Percentiles rank a stretch among this genome's conserved stretches.
Evolutionary conservation across 2,797 vertebrate species (phyloP).

Genomic region (Chlorospingus flavigularis): DNA sequence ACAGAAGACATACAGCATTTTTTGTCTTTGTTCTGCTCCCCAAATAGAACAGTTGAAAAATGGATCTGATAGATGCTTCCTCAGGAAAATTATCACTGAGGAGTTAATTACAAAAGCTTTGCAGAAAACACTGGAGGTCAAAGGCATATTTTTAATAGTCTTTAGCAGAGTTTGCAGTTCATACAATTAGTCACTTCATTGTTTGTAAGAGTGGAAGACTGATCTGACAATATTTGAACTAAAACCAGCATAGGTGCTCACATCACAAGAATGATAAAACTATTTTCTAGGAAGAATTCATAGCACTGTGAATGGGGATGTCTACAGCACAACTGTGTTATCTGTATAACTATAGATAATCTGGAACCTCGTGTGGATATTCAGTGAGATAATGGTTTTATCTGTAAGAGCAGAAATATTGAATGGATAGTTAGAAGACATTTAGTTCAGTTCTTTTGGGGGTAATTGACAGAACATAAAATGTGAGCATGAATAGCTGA

Average conservation of each 20-base stretch:
- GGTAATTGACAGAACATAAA: background rate
- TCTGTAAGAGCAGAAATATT: background rate
- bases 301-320: background rate
- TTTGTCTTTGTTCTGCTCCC: background rate
- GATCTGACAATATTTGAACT: background rate
- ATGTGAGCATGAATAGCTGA: background rate
- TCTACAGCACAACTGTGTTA: background rate
- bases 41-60: background rate
- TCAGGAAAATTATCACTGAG: background rate
- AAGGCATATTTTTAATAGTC: background rate
- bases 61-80: background rate
- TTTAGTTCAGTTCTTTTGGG: background rate
- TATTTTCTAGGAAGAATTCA: background rate
- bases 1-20: background rate
- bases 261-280: background rate
- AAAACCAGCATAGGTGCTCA: background rate
- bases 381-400: background rate
- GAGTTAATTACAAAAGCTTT: background rate
- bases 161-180: background rate
- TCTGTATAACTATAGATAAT: background rate
- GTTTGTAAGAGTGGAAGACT: background rate
- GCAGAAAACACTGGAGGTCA: background rate
- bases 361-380: background rate
- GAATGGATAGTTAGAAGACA: background rate
- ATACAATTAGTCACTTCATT: background rate